Conservation (phyloP, 2,797 vertebrate species). For the Danionella dracula region DNA sequence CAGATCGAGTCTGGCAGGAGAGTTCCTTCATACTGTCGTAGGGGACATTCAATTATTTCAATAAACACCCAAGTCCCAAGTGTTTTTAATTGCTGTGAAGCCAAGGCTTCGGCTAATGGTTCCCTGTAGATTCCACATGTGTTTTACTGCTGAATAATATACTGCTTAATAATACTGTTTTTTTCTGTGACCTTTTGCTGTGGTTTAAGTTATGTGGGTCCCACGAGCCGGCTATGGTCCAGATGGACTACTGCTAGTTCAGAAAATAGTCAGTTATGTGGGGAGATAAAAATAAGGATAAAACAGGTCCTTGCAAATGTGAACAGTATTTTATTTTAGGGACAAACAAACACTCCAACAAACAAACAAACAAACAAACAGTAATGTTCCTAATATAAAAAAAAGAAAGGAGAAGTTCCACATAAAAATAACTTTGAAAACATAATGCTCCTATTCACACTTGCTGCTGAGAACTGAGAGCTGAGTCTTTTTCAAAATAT, state of each 20-base stretch:
- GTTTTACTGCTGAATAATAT: background rate
- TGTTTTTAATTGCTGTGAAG: conserved; percentile 12
- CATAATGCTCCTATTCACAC: too few relatives aligned
- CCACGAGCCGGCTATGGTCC: conserved; percentile 1
- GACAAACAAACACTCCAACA: too few relatives aligned
- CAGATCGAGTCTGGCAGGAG: background rate
- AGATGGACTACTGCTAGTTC: conserved; percentile 6
- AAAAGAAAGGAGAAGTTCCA: too few relatives aligned
- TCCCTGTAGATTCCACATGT: conserved; percentile 20
- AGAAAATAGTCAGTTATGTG: background rate
- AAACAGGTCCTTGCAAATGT: too few relatives aligned
- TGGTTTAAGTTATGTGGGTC: conserved; percentile 30
- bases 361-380: too few relatives aligned
- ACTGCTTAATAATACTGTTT: too few relatives aligned
- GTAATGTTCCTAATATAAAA: too few relatives aligned
- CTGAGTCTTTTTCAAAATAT: too few relatives aligned
- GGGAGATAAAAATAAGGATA: too few relatives aligned
- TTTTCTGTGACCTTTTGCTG: conserved; percentile 27
- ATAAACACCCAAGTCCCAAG: conserved; percentile 25
- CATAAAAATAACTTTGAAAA: too few relatives aligned
- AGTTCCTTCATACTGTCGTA: background rate
- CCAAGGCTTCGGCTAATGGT: conserved; percentile 19
- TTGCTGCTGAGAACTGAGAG: too few relatives aligned
- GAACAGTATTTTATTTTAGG: too few relatives aligned
- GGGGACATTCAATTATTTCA: conserved; percentile 26